Evolutionary conservation across 2,888 invertebrate genomes (phyloP).

Genomic region (Allygus modestus): DNA sequence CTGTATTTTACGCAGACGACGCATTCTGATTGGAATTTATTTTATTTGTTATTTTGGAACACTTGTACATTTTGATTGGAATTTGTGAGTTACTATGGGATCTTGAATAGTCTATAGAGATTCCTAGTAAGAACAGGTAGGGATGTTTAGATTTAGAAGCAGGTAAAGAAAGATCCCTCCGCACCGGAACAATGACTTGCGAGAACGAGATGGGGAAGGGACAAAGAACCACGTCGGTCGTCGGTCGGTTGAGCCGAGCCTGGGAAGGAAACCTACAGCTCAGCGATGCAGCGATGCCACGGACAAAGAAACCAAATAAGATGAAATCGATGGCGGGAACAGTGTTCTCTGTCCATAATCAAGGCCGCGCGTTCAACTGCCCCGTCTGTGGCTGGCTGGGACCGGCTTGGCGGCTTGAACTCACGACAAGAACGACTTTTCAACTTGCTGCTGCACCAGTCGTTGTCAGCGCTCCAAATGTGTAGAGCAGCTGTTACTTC

Average conservation of each 20-base stretch:
- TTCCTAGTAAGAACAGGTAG: no score
- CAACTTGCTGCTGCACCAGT: background rate
- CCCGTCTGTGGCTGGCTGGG: background rate
- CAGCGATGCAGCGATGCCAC: conserved; percentile 8
- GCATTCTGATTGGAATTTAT: no score
- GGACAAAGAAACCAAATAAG: conserved; percentile 46
- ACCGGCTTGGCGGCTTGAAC: background rate
- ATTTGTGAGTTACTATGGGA: no score
- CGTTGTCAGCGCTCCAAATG: background rate
- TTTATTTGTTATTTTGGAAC: no score
- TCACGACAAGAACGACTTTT: background rate
- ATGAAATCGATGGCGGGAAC: conserved; percentile 44
- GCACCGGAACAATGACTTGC: conserved; percentile 7
- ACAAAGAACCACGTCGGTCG: conserved; percentile 32
- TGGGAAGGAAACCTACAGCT: conserved; percentile 11
- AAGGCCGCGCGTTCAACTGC: conserved; percentile 5
- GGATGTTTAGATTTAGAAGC: no score
- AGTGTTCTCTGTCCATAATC: background rate
- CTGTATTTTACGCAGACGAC: no score
- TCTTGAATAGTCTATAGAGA: no score
- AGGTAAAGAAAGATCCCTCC: conserved; percentile 15
- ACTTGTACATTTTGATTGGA: no score
- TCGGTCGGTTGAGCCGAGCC: background rate
- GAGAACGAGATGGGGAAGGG: background rate
- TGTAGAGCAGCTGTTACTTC: background rate